phyloP scores from a whole-genome alignment of 2,797 vertebrate species.

The Myripristis murdjan region DNA sequence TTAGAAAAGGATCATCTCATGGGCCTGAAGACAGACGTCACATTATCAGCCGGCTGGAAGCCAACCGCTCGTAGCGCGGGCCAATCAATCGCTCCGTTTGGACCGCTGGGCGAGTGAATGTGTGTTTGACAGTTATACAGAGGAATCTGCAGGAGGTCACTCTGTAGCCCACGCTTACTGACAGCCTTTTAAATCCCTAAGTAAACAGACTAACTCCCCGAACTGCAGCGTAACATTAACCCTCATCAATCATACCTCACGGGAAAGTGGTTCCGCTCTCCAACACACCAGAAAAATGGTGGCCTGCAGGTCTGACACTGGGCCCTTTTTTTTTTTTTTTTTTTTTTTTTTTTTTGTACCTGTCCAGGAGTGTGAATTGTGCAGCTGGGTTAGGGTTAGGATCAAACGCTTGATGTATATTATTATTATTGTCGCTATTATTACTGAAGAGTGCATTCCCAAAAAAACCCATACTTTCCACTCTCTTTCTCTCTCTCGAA shows the following conservation, averaged over 20 bases:
- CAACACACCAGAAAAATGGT: background rate
- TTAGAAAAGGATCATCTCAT: background rate
- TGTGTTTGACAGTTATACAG: constrained; percentile 50
- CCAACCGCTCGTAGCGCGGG: background rate
- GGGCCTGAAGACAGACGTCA: background rate
- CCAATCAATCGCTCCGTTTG: constrained; percentile 4
- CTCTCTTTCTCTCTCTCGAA: too few species aligned
- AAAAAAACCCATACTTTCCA: too few species aligned
- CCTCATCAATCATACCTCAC: constrained; percentile 57
- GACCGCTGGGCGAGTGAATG: constrained; percentile 12
- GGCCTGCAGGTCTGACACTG: background rate
- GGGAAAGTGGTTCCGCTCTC: background rate
- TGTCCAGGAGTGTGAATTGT: background rate
- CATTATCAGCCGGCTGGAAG: background rate
- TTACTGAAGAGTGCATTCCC: too few species aligned
- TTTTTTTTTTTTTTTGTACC: too few species aligned
- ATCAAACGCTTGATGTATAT: background rate
- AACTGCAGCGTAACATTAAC: constrained; percentile 51
- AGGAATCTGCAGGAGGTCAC: constrained; percentile 51
- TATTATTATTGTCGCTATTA: too few species aligned
- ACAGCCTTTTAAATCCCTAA: constrained; percentile 64
- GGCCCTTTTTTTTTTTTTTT: background rate
- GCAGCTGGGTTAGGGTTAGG: too few species aligned
- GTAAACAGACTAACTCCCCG: constrained; percentile 65
- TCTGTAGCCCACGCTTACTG: constrained; percentile 46